Percentiles rank a stretch among this genome's conserved stretches.
These are phyloP conservation scores for Schizopygopsis pylzovi DNA, from an alignment of 2,797 vertebrate species.

Conservation along the genomic window DNA sequence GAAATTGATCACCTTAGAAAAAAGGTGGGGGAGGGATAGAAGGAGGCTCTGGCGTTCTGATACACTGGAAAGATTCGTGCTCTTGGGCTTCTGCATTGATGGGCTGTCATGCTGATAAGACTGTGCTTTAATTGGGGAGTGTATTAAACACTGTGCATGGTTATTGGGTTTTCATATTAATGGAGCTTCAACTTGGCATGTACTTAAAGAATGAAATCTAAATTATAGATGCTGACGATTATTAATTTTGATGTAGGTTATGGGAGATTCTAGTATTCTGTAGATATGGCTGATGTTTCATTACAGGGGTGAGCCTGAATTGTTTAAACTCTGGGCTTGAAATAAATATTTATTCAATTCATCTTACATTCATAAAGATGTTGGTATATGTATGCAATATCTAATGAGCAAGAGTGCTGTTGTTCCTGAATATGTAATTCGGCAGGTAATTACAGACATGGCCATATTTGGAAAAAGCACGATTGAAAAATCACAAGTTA, in stretches of 20 bases:
- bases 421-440: background rate
- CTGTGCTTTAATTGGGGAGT: constrained; percentile 48
- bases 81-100: constrained; percentile 46
- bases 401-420: background rate
- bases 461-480: background rate
- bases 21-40: constrained; percentile 71
- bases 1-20: constrained; percentile 57
- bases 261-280: constrained; percentile 33
- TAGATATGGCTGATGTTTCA: constrained; percentile 31
- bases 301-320: background rate
- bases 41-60: constrained; percentile 42
- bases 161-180: constrained; percentile 57
- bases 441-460: background rate
- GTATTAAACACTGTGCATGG: constrained; percentile 50
- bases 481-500: background rate
- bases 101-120: constrained; percentile 46
- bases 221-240: constrained; percentile 55
- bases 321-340: constrained; percentile 7
- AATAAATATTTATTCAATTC: background rate
- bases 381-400: background rate
- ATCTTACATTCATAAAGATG: background rate
- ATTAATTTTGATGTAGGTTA: constrained; percentile 55
- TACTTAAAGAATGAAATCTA: constrained; percentile 56
- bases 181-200: constrained; percentile 47
- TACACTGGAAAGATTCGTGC: constrained; percentile 38